A percentile compares a stretch with the other conserved stretches of the same genome.
Evolutionary conservation across 2,888 invertebrate species (phyloP).

Genomic region (Thymelicus acteon): DNA sequence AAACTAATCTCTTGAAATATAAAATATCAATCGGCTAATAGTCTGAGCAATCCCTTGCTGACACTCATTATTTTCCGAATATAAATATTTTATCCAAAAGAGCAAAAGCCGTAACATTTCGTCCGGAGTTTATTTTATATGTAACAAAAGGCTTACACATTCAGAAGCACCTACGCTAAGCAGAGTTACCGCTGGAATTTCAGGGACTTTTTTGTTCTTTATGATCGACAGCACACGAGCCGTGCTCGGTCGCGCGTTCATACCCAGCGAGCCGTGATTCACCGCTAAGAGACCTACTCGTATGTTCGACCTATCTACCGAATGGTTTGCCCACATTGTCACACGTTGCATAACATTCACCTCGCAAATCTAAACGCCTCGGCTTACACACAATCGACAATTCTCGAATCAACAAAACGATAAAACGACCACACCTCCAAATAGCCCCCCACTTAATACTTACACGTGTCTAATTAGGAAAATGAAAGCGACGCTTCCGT

Average conservation of each 20-base stretch:
- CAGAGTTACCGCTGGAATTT: constrained; percentile 73
- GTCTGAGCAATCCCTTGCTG: no score
- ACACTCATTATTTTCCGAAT: no score
- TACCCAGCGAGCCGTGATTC: constrained; percentile 75
- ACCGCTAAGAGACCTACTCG: constrained; percentile 70
- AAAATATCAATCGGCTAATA: no score
- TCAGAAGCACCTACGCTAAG: constrained; percentile 61
- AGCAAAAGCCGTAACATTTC: constrained; percentile 45
- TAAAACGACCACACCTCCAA: constrained; percentile 44
- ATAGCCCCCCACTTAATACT: constrained; percentile 43
- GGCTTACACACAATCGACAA: constrained; percentile 54
- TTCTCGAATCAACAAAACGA: constrained; percentile 50
- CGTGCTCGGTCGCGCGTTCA: constrained; percentile 79
- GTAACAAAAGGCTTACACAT: constrained; percentile 57
- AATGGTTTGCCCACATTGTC: constrained; percentile 63
- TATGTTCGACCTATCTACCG: constrained; percentile 54
- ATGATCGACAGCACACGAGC: constrained; percentile 83
- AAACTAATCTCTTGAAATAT: no score
- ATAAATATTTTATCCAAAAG: constrained; percentile 37
- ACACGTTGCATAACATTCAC: constrained; percentile 67
- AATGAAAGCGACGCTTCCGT: constrained; percentile 61
- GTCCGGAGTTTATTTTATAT: constrained; percentile 21
- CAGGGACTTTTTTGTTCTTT: constrained; percentile 74
- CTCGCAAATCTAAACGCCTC: constrained; percentile 54
- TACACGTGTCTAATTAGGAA: constrained; percentile 59